phyloP scores from a whole-genome alignment of 2,888 invertebrate genomes.

The Parthenolecanium corni region DNA sequence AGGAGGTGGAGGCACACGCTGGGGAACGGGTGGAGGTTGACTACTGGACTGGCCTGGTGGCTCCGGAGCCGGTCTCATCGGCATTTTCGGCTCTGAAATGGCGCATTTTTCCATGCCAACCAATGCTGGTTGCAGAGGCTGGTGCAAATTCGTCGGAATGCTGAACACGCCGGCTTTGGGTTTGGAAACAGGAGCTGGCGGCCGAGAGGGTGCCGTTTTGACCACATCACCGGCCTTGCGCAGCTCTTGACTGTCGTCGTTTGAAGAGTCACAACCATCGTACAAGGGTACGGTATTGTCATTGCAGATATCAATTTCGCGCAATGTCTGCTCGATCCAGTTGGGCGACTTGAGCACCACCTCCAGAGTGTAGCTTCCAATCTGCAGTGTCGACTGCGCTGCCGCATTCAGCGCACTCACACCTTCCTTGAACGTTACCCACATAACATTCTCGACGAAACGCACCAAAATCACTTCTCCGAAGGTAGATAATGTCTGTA shows the following conservation, averaged over 20 bases:
- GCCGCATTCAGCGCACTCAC: conserved; percentile 69
- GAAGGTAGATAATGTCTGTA: conserved; percentile 69
- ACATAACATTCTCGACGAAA: conserved; percentile 78
- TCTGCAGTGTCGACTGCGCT: background rate
- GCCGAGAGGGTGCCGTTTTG: conserved; percentile 25
- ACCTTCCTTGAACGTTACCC: conserved; percentile 85
- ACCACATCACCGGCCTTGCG: background rate
- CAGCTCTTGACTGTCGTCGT: too few species aligned
- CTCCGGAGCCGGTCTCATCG: conserved; percentile 8
- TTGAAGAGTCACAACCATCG: conserved; percentile 8
- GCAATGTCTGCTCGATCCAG: conserved; percentile 70
- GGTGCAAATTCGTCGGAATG: conserved; percentile 37
- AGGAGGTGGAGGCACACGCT: conserved; percentile 35
- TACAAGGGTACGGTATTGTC: conserved; percentile 73
- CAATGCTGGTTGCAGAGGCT: conserved; percentile 34
- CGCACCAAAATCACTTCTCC: conserved; percentile 84
- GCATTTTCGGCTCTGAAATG: conserved; percentile 2
- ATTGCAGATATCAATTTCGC: conserved; percentile 71
- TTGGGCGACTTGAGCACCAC: conserved; percentile 70
- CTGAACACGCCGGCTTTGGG: conserved; percentile 45
- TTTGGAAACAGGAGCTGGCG: conserved; percentile 31
- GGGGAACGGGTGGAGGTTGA: conserved; percentile 33
- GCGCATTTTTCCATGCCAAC: conserved; percentile 5
- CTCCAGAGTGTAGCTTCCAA: conserved; percentile 40
- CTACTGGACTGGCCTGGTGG: conserved; percentile 7